Percentiles rank a stretch among this genome's conserved stretches.
Evolutionary conservation across 2,888 invertebrate species (phyloP).

Genomic region (Drosophila putrida): DNA sequence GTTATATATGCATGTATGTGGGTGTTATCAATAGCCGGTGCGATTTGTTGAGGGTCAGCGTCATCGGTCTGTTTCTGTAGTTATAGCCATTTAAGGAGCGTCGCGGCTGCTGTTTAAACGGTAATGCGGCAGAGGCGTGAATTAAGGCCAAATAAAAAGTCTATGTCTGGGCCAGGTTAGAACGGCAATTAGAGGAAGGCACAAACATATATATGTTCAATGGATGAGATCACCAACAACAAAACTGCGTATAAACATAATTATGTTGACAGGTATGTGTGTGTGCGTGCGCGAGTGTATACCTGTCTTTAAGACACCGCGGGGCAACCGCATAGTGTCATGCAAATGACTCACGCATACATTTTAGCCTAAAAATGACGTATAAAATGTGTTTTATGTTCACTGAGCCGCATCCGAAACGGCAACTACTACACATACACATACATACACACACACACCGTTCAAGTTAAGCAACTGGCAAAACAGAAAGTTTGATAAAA

Average conservation of each 20-base stretch:
- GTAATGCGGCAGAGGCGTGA: constrained; percentile 62
- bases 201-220: not conserved
- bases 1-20: constrained; percentile 37
- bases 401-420: constrained; percentile 69
- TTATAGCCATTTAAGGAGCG: constrained; percentile 63
- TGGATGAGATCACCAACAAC: constrained; percentile 57
- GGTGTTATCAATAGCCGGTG: constrained; percentile 55
- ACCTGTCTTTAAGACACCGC: constrained; percentile 13
- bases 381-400: constrained; percentile 69
- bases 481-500: constrained; percentile 55
- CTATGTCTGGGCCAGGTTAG: constrained; percentile 44
- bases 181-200: constrained; percentile 54
- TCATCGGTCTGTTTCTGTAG: constrained; percentile 36
- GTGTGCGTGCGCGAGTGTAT: not conserved
- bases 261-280: constrained; percentile 25
- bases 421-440: constrained; percentile 37
- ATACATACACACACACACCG: constrained; percentile 20
- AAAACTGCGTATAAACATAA: constrained; percentile 33
- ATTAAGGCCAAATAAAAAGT: constrained; percentile 66
- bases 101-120: constrained; percentile 58
- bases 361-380: constrained; percentile 65
- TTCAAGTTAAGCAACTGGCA: constrained; percentile 18
- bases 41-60: constrained; percentile 62
- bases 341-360: constrained; percentile 55
- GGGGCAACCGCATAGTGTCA: constrained; percentile 32